Conservation (phyloP, 2,113 vertebrate species). For the Steatornis caripensis region DNA sequence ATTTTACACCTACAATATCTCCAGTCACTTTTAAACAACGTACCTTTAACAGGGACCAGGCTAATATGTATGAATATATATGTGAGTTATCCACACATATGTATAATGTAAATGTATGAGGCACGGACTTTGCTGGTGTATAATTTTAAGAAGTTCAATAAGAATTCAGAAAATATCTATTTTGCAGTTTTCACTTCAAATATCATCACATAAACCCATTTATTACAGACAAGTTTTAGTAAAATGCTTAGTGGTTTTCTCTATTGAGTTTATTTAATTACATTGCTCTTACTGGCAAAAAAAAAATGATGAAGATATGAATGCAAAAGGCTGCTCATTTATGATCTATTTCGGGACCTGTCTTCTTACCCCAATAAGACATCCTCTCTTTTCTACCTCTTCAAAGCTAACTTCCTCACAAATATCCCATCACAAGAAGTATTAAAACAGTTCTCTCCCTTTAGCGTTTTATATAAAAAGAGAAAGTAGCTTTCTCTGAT, state of each 20-base stretch:
- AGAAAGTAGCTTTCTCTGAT: neutral
- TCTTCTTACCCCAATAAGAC: neutral
- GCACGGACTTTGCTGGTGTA: neutral
- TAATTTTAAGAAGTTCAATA: neutral
- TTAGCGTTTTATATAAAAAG: neutral
- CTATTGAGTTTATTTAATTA: neutral
- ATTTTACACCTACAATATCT: neutral
- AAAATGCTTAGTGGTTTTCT: neutral
- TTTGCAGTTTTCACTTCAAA: neutral
- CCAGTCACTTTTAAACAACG: neutral
- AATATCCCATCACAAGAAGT: neutral
- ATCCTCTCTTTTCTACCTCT: neutral
- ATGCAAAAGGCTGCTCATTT: neutral
- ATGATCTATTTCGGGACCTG: neutral
- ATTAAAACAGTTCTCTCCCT: neutral
- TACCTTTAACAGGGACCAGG: neutral
- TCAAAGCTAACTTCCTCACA: constrained; percentile 1
- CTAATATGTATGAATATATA: neutral
- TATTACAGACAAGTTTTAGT: neutral
- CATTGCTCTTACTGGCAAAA: neutral
- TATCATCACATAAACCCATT: neutral
- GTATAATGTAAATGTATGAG: neutral
- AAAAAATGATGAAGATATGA: neutral
- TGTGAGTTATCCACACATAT: neutral
- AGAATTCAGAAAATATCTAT: neutral